These are phyloP conservation scores for Vimba vimba DNA, from an alignment of 2,113 vertebrate species.

Conservation along the genomic window DNA sequence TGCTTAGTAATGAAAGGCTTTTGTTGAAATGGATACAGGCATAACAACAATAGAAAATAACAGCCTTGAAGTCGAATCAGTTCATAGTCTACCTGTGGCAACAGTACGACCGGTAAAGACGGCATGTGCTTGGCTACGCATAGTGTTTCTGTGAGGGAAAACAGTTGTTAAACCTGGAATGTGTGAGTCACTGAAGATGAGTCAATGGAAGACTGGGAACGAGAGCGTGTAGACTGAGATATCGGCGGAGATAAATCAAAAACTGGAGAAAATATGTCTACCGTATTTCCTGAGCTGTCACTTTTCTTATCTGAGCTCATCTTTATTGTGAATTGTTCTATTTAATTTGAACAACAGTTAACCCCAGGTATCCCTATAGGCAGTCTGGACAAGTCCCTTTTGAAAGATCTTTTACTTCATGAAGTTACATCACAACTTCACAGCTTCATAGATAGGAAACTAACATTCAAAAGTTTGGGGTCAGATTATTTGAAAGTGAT, in stretches of 20 bases:
- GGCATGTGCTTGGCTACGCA: constrained; percentile 53
- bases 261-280: constrained; percentile 45
- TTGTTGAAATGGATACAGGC: not conserved
- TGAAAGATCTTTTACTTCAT: not conserved
- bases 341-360: not conserved
- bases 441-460: not conserved
- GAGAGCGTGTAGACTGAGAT: constrained; percentile 52
- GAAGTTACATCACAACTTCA: not conserved
- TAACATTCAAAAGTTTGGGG: not conserved
- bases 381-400: not conserved
- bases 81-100: constrained; percentile 51
- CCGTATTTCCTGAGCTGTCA: constrained; percentile 43
- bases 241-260: constrained; percentile 55
- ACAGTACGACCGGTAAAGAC: constrained; percentile 44
- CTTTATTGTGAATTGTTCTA: not conserved
- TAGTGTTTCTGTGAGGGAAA: constrained; percentile 52
- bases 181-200: constrained; percentile 61
- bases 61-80: constrained; percentile 27
- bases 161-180: constrained; percentile 62
- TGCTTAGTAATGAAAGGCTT: constrained; percentile 19
- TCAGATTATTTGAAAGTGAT: not conserved
- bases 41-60: constrained; percentile 44
- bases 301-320: constrained; percentile 18
- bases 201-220: constrained; percentile 56
- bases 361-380: not conserved